A percentile compares a stretch with the other conserved stretches of the same genome.
Conservation (phyloP, 2,113 vertebrate genomes). For the Podiceps cristatus region DNA sequence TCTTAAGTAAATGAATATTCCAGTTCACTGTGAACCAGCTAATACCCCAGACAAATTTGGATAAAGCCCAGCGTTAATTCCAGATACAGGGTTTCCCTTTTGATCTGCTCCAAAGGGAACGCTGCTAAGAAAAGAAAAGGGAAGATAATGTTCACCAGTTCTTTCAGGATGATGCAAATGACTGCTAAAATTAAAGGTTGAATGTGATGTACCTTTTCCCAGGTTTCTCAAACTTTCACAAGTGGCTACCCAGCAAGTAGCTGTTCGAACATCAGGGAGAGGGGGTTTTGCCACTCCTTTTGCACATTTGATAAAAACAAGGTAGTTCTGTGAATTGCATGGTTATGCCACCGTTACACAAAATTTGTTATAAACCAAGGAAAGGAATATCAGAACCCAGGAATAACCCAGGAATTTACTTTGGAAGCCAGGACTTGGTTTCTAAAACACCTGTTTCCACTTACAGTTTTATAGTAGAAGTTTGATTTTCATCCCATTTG, state of each 20-base stretch:
- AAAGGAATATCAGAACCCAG: neutral
- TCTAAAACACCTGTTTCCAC: neutral
- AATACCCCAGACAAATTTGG: neutral
- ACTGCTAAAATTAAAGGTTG: neutral
- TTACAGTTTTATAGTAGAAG: neutral
- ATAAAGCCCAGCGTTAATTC: neutral
- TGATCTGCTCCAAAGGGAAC: neutral
- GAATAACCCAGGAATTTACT: neutral
- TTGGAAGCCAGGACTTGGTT: neutral
- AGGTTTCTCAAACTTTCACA: neutral
- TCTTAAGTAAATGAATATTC: neutral
- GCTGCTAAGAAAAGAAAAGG: neutral
- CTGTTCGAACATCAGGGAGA: neutral
- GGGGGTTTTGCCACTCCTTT: neutral
- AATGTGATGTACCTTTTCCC: neutral
- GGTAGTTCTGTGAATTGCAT: neutral
- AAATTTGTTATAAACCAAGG: neutral
- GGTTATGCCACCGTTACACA: neutral
- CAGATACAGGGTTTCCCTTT: neutral
- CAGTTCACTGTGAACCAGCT: neutral
- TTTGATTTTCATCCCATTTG: neutral
- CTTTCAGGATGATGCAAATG: neutral
- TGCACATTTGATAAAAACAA: neutral
- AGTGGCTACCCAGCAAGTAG: neutral
- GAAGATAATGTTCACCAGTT: neutral